Evolutionary conservation across 2,113 vertebrate species (phyloP).

Genomic region (Neopipo cinnamomea): DNA sequence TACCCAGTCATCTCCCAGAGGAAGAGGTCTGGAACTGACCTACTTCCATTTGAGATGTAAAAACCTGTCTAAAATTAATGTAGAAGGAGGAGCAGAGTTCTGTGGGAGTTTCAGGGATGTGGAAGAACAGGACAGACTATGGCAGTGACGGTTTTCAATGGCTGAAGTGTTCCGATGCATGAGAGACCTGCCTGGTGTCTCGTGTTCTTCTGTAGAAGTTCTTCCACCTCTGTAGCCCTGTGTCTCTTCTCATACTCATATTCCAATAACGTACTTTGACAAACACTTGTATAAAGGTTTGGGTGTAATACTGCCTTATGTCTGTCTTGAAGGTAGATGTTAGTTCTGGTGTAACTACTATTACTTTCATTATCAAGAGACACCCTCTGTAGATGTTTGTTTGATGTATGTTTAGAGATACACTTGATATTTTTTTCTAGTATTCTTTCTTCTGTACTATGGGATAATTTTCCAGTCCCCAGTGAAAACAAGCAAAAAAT

Average conservation of each 20-base stretch:
- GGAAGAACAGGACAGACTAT: neutral
- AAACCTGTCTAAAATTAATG: neutral
- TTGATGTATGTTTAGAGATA: neutral
- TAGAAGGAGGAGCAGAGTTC: neutral
- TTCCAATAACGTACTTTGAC: neutral
- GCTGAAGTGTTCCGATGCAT: neutral
- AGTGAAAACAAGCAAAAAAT: neutral
- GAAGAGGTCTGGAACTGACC: neutral
- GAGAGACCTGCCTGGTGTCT: neutral
- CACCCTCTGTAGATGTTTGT: rapidly evolving
- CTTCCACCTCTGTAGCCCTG: neutral
- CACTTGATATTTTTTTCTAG: neutral
- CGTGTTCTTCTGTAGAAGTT: neutral
- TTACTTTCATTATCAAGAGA: neutral
- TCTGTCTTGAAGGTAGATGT: neutral
- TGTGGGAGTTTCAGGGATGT: neutral
- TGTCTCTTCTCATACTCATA: neutral
- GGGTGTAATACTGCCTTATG: neutral
- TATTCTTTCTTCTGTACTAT: neutral
- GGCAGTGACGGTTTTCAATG: neutral
- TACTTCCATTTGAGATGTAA: neutral
- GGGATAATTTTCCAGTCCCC: neutral
- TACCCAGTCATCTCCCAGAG: neutral
- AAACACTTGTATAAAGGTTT: neutral
- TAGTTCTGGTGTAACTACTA: neutral